Conservation (phyloP, 2,888 invertebrate genomes). For the Pseudococcus jackbeardsleyi region DNA sequence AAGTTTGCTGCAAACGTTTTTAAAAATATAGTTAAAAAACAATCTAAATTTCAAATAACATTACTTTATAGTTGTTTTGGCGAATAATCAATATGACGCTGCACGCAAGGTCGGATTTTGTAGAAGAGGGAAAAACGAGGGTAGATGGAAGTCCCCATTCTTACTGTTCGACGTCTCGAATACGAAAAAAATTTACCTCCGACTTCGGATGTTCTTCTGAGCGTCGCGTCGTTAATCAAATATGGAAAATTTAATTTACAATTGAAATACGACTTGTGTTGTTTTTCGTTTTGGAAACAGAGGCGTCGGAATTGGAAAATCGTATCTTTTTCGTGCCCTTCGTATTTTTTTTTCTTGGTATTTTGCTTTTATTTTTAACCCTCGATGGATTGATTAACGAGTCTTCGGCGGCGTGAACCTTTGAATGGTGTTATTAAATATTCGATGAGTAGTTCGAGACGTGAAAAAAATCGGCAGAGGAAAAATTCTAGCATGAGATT, state of each 20-base stretch:
- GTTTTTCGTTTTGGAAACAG: not conserved
- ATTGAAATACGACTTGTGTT: not conserved
- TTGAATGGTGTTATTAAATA: not conserved
- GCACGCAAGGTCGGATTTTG: slow-evolving; percentile 7
- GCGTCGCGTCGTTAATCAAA: not conserved
- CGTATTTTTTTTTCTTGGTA: not conserved
- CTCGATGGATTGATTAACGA: slow-evolving; percentile 1
- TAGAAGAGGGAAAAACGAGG: not conserved
- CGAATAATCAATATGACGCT: slow-evolving; percentile 1
- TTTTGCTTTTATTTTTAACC: not conserved
- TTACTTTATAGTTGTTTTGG: not conserved
- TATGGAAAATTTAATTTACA: slow-evolving; percentile 22
- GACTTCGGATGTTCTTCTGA: not conserved
- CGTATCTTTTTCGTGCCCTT: not conserved
- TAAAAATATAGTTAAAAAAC: not conserved
- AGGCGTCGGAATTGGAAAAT: not conserved
- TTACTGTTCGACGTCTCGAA: not conserved
- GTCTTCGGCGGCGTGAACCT: not conserved
- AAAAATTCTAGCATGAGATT: not conserved
- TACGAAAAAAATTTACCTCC: not conserved
- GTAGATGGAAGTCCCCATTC: not conserved
- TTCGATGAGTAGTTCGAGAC: not conserved
- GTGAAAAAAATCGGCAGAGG: not conserved
- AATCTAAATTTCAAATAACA: slow-evolving; percentile 17
- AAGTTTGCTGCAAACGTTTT: not conserved